Conservation (phyloP, 2,888 invertebrate species). For the Drosophila austrosaltans region DNA sequence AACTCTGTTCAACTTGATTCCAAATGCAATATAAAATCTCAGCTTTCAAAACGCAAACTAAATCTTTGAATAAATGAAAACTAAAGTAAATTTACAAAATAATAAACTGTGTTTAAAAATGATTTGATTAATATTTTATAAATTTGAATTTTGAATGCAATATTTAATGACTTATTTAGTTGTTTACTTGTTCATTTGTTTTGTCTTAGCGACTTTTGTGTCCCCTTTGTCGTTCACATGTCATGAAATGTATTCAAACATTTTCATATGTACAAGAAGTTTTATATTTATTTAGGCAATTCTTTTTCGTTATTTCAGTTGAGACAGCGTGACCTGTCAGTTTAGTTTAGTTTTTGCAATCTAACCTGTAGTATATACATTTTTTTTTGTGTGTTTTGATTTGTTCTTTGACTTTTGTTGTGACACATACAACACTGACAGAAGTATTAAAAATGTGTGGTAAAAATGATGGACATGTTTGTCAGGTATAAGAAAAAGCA, state of each 20-base stretch:
- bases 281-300: slow-evolving; percentile 29
- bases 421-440: slow-evolving; percentile 37
- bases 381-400: slow-evolving; percentile 34
- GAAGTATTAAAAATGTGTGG: slow-evolving; percentile 43
- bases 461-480: slow-evolving; percentile 56
- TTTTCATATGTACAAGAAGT: neutral
- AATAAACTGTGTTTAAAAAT: no score
- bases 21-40: no score
- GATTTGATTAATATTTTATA: neutral
- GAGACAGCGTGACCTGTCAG: slow-evolving; percentile 62
- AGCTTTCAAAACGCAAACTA: no score
- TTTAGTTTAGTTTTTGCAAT: slow-evolving; percentile 25
- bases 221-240: slow-evolving; percentile 51
- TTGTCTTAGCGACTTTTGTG: slow-evolving; percentile 5
- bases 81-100: no score
- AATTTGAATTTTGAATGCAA: neutral
- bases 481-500: slow-evolving; percentile 61
- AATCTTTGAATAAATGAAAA: no score
- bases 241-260: slow-evolving; percentile 30
- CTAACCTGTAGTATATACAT: slow-evolving; percentile 17
- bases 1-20: no score
- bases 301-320: slow-evolving; percentile 14
- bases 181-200: neutral
- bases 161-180: neutral
- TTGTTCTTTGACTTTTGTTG: slow-evolving; percentile 41